phyloP scores from a whole-genome alignment of 2,888 invertebrate genomes.

The Epinotia ramella region DNA sequence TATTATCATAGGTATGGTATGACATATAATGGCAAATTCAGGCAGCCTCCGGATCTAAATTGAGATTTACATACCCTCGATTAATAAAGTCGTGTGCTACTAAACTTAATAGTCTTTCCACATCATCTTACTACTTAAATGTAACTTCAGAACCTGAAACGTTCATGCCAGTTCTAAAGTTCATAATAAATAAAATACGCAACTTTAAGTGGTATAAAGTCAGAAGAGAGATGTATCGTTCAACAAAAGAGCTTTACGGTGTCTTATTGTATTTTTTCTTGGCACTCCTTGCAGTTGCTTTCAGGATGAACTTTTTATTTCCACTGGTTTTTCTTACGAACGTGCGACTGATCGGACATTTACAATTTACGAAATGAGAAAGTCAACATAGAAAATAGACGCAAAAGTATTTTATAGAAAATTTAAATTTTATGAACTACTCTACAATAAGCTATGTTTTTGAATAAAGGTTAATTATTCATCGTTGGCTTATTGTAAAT shows the following conservation, averaged over 20 bases:
- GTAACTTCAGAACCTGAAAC: neutral
- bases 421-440: neutral
- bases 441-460: neutral
- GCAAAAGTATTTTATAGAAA: neutral
- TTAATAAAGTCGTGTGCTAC: too few species aligned
- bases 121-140: neutral
- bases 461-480: neutral
- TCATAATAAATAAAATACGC: conserved; percentile 9
- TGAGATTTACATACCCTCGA: too few species aligned
- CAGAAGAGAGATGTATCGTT: conserved; percentile 25
- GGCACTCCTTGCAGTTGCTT: conserved; percentile 34
- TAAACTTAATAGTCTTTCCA: too few species aligned
- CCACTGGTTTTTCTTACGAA: neutral
- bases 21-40: too few species aligned
- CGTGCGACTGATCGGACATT: conserved; percentile 7
- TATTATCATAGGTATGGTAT: too few species aligned
- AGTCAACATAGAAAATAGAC: neutral
- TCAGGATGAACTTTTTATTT: conserved; percentile 10
- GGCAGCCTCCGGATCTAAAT: too few species aligned
- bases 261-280: conserved; percentile 28
- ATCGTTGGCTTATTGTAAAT: neutral
- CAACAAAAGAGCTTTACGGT: conserved; percentile 19
- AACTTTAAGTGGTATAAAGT: conserved; percentile 11
- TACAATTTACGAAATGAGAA: neutral
- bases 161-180: neutral